Conservation (phyloP, 2,888 invertebrate genomes). For the Eupithecia inturbata region DNA sequence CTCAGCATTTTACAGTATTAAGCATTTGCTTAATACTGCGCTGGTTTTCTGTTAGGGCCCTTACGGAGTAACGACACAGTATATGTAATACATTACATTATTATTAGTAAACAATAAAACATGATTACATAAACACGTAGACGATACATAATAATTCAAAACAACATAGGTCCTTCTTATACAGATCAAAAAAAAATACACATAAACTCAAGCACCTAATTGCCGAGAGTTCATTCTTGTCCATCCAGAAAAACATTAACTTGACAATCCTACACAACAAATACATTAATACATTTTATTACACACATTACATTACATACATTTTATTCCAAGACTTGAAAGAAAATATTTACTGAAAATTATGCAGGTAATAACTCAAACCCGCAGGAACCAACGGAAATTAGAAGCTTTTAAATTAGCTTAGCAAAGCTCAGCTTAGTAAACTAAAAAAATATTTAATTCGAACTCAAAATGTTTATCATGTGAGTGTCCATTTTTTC, state of each 20-base stretch:
- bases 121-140: too few relatives aligned
- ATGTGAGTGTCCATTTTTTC: background rate
- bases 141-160: too few relatives aligned
- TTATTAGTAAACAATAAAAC: too few relatives aligned
- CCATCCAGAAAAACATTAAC: background rate
- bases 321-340: background rate
- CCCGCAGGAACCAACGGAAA: background rate
- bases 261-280: background rate
- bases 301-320: too few relatives aligned
- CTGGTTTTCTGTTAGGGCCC: too few relatives aligned
- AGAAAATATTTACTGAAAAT: conserved; percentile 2
- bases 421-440: background rate
- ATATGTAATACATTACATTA: too few relatives aligned
- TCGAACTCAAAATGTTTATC: background rate
- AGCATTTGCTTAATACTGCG: too few relatives aligned
- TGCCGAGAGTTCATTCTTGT: background rate
- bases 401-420: background rate
- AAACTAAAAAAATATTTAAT: background rate
- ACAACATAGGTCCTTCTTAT: too few relatives aligned
- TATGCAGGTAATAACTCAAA: conserved; percentile 1
- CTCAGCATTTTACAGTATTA: too few relatives aligned
- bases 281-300: background rate
- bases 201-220: too few relatives aligned
- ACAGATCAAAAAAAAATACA: too few relatives aligned
- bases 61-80: too few relatives aligned